A percentile compares a stretch with the other conserved stretches of the same genome.
Conservation (phyloP, 2,113 vertebrate genomes). For the Cervus canadensis region DNA sequence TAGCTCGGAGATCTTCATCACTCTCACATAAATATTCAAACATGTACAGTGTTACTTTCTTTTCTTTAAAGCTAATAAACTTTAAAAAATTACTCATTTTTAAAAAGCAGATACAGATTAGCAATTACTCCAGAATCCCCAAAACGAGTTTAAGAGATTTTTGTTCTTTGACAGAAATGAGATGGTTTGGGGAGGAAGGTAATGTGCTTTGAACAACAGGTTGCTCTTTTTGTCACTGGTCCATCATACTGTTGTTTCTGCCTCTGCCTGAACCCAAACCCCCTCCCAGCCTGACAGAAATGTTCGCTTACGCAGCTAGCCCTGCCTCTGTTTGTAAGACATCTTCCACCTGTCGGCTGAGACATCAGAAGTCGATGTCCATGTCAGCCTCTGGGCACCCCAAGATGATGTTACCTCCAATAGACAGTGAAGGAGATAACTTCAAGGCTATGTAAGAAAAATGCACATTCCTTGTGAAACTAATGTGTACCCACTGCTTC, state of each 20-base stretch:
- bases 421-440: constrained; percentile 91
- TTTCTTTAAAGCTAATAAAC: not conserved
- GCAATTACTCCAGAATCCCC: not conserved
- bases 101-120: not conserved
- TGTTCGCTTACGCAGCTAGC: constrained; percentile 87
- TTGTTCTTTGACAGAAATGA: constrained; percentile 36
- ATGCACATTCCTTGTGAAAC: constrained; percentile 74
- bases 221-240: constrained; percentile 72
- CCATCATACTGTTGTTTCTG: constrained; percentile 84
- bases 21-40: not conserved
- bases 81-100: not conserved
- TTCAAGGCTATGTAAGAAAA: constrained; percentile 89
- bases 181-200: constrained; percentile 67
- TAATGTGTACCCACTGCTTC: constrained; percentile 72
- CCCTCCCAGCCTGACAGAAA: constrained; percentile 87
- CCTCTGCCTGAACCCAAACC: constrained; percentile 82
- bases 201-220: constrained; percentile 67
- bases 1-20: not conserved
- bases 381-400: constrained; percentile 87
- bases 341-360: constrained; percentile 88
- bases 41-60: not conserved
- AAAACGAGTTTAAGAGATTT: not conserved
- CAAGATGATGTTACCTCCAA: constrained; percentile 88
- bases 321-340: constrained; percentile 85
- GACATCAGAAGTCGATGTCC: constrained; percentile 89